These are phyloP conservation scores for Cottus gobio DNA, from an alignment of 2,113 vertebrate species.

Conservation along the genomic window DNA sequence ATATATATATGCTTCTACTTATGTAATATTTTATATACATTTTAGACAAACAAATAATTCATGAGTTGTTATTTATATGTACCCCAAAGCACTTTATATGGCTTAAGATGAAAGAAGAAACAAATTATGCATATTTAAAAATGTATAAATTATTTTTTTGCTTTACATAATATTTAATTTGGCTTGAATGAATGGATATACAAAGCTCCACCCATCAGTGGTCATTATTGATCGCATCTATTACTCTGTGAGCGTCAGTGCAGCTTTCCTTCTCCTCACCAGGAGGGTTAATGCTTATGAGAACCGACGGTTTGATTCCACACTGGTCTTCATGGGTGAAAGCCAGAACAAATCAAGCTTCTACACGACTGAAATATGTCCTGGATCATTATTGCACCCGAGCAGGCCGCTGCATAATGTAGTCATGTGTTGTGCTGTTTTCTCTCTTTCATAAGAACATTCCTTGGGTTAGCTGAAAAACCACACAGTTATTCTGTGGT, in stretches of 20 bases:
- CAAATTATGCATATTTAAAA: too few species aligned
- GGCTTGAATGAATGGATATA: neutral
- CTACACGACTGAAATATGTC: conserved; percentile 54
- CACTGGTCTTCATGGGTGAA: conserved; percentile 30
- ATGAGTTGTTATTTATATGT: too few species aligned
- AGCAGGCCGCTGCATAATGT: conserved; percentile 36
- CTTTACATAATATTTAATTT: neutral
- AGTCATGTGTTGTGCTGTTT: conserved; percentile 68
- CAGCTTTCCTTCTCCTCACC: conserved; percentile 18
- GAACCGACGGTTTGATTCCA: conserved; percentile 16
- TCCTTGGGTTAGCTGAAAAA: conserved; percentile 70
- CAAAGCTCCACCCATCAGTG: neutral
- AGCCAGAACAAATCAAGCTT: conserved; percentile 56
- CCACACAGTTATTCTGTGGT: conserved; percentile 77
- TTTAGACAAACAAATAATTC: too few species aligned
- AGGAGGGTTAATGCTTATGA: conserved; percentile 11
- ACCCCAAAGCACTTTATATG: too few species aligned
- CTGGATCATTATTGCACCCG: conserved; percentile 47
- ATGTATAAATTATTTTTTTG: neutral
- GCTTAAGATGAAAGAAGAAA: too few species aligned
- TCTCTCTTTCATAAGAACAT: conserved; percentile 66
- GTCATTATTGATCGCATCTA: neutral
- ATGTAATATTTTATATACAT: neutral
- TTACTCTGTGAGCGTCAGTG: neutral
- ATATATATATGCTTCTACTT: conserved; percentile 11